Evolutionary conservation across 2,888 invertebrate genomes (phyloP).

Genomic region (Pristionchus exspectatus): DNA sequence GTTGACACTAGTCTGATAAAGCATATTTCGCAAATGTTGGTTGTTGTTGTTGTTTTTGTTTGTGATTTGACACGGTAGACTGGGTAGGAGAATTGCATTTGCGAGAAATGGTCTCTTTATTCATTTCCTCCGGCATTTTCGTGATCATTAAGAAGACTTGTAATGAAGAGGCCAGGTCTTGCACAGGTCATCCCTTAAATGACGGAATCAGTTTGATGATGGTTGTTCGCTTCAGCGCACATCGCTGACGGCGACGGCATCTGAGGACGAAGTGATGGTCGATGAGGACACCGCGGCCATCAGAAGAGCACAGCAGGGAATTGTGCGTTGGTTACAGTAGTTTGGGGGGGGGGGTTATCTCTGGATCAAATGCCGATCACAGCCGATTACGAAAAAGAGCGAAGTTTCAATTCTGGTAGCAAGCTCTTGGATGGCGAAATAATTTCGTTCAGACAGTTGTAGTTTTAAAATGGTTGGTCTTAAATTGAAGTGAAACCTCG

Average conservation of each 20-base stretch:
- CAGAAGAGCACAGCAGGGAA: conserved; percentile 38
- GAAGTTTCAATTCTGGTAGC: not conserved
- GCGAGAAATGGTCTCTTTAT: not conserved
- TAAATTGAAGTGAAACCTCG: too few relatives aligned
- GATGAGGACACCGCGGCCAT: conserved; percentile 14
- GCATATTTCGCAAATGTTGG: conserved; percentile 9
- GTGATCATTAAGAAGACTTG: too few relatives aligned
- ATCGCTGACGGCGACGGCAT: not conserved
- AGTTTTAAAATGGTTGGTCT: too few relatives aligned
- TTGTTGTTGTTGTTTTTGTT: not conserved
- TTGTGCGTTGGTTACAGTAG: conserved; percentile 23
- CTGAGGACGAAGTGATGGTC: conserved; percentile 13
- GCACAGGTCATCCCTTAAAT: not conserved
- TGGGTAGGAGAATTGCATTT: not conserved
- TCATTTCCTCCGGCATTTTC: too few relatives aligned
- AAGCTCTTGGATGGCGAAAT: not conserved
- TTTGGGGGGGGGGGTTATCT: not conserved
- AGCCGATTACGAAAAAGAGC: not conserved
- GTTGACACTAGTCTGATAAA: conserved; percentile 45
- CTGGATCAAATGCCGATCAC: not conserved
- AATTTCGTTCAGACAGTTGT: not conserved
- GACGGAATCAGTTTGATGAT: not conserved
- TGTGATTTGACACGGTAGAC: not conserved
- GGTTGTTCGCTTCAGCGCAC: conserved; percentile 17
- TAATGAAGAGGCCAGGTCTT: not conserved